Base-by-base conservation (phyloP, 2,888 invertebrate species). In the Alviniconcha strummeri region DNA sequence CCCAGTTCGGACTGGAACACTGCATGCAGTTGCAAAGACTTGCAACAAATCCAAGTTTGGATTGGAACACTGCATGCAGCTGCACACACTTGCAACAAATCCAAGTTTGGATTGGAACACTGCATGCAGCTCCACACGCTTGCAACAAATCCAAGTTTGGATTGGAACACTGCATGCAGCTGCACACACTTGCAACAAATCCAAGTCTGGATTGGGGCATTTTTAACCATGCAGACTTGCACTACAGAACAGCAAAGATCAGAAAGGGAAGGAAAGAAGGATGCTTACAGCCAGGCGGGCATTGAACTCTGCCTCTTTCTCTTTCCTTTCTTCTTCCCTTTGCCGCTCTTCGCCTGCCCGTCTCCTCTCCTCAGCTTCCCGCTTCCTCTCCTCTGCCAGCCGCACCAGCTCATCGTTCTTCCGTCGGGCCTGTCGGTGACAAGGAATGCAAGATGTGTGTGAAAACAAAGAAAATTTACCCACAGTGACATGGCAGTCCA, bases 231-330 rank as follows among this genome's bases (percentile, higher is more conserved):
- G 15, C 64, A 64, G 11, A 64, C 64, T 15, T 64, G 15, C 4
- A 4, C 64, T 64, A 64, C 64, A 36, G 36, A 36, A 36, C 36
- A 36, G 56, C 72, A 72, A 67, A 69, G 52, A 64, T 1, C 64
- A 55, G 3, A 8, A 55, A 55, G 19, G 13, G n/a, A 15, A n/a
- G 8, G 0, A 57, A 55, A 71, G n/a, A n/a, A 57, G 54, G 17
- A 36, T 15, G 9, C 80, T 85, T 77, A 89, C 88, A 85, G 88
- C 87, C 84, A 90, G 88, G 84, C 89, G 88, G 81, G 92, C 92
- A 74, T 89, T 88, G 64, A 88, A 85, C 83, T 91, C 89, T 83
- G 91, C 85, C 9, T 91, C 88, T 60, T 90, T 87, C 96, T 55
- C 88, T 90, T 90, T 90, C 91, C 88, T 89, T 84, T 87, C 88